Evolutionary conservation across 2,888 invertebrate species (phyloP).

Genomic region (Gastracanthus pulcherrimus): DNA sequence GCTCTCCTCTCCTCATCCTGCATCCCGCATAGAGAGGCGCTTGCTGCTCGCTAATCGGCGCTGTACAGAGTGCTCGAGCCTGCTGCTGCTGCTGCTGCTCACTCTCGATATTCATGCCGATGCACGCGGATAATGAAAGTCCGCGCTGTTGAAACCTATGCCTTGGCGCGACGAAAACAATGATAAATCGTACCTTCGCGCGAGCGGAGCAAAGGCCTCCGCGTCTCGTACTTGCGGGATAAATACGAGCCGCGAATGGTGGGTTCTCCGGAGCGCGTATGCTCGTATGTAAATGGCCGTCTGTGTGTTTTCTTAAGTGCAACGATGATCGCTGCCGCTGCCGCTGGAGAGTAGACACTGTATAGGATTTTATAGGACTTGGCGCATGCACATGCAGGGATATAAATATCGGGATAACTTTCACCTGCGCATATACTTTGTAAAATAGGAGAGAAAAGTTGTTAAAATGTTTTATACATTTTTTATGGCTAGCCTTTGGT

Average conservation of each 20-base stretch:
- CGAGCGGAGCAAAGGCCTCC: neutral
- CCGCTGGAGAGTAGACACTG: neutral
- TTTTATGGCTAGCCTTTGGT: neutral
- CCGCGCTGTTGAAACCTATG: constrained; percentile 23
- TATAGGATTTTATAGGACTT: constrained; percentile 19
- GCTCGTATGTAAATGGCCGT: neutral
- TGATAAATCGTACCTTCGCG: constrained; percentile 36
- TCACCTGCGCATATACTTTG: constrained; percentile 28
- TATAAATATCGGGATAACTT: constrained; percentile 40
- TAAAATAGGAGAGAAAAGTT: constrained; percentile 7
- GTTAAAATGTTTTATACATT: neutral
- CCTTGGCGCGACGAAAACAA: constrained; percentile 21
- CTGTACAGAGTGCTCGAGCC: too few relatives aligned
- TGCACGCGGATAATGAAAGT: constrained; percentile 48
- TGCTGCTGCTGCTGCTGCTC: too few relatives aligned
- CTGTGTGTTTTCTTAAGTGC: neutral
- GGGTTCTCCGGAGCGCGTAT: neutral
- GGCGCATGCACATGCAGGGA: neutral
- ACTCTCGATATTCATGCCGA: constrained; percentile 38
- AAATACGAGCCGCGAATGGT: neutral
- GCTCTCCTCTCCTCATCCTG: neutral
- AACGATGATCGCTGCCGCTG: neutral
- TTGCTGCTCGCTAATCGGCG: constrained; percentile 26
- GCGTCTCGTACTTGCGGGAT: neutral
- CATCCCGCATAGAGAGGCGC: neutral